A percentile compares a stretch with the other conserved stretches of the same genome.
These are phyloP conservation scores for Ceuthmochares aereus DNA, from an alignment of 2,113 vertebrate genomes.

Conservation along the genomic window DNA sequence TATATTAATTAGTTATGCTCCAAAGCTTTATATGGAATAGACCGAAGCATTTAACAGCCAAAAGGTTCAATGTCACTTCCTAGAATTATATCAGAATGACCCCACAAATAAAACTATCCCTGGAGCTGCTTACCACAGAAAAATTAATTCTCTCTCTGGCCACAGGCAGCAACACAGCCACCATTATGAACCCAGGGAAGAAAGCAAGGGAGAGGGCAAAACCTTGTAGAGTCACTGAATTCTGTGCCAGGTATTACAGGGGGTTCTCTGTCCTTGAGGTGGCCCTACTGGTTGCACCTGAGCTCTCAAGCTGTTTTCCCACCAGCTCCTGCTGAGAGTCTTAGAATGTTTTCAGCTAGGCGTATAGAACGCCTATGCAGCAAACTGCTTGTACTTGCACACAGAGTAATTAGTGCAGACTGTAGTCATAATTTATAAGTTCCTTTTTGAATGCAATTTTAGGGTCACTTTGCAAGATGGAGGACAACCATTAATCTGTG, in stretches of 20 bases:
- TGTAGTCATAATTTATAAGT: not conserved
- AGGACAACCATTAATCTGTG: not conserved
- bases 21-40: not conserved
- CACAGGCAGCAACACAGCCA: slow-evolving; percentile 16
- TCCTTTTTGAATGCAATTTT: not conserved
- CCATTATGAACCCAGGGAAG: not conserved
- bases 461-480: not conserved
- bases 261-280: not conserved
- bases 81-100: not conserved
- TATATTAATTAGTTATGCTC: slow-evolving; percentile 17
- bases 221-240: not conserved
- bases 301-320: not conserved
- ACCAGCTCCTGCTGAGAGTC: not conserved
- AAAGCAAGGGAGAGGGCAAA: not conserved
- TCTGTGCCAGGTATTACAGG: not conserved
- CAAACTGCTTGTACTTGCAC: not conserved
- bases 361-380: not conserved
- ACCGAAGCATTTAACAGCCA: not conserved
- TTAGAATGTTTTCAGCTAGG: not conserved
- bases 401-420: not conserved
- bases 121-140: not conserved
- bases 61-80: not conserved
- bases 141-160: not conserved
- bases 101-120: not conserved
- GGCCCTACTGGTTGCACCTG: not conserved